Base-by-base conservation (phyloP, 2,888 invertebrate genomes). In the Diadromus collaris region DNA sequence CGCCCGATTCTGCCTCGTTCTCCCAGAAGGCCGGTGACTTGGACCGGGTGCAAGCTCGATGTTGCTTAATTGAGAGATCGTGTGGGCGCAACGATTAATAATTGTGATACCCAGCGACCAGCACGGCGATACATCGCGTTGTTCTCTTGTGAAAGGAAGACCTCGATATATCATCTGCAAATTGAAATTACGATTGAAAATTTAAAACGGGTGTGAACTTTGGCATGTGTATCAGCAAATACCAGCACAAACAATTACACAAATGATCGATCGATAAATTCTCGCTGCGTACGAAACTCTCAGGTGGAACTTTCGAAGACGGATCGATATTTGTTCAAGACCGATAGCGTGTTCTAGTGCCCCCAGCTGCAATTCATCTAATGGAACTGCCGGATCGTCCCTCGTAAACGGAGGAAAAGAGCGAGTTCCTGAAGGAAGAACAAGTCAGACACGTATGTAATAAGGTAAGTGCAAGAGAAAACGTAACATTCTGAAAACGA, bases 81-180 rank as follows among this genome's bases (percentile, higher is more conserved):
- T 67, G 70, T 69, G 65, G 70, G 75, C 67, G 75, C 67, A 65
- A 77, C 81, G 72, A 81, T 81, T 81, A 82, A 82, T 78, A 78
- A 80, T 76, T 78, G 78, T 74, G 71, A 81, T 72, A 44, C 61
- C 70, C 58, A 75, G 64, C 51, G 27, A 61, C 68, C 48, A 46
- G 56, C 67, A 65, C 71, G 48, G 56, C n/a, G n/a, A 69, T 13
- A 24, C 61, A 21, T 46, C 63, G 63, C 21, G 46, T 46, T 21
- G 13, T 38, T 19, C 24, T 6, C 34, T 34, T 54, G 16, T 27
- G 58, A n/a, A n/a, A 24, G 24, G n/a, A 24, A 13, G 38, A 41
- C 38, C 38, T 41, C 6, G 38, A 41, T 41, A 16, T 16, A 41
- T 41, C 38, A 41, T 41, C 38, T 41, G 13, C 38, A 41, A 16